Evolutionary conservation across 2,888 invertebrate species (phyloP), one percentile per base, ranked within the genome.

Genomic region (Dynastes tityus): DNA sequence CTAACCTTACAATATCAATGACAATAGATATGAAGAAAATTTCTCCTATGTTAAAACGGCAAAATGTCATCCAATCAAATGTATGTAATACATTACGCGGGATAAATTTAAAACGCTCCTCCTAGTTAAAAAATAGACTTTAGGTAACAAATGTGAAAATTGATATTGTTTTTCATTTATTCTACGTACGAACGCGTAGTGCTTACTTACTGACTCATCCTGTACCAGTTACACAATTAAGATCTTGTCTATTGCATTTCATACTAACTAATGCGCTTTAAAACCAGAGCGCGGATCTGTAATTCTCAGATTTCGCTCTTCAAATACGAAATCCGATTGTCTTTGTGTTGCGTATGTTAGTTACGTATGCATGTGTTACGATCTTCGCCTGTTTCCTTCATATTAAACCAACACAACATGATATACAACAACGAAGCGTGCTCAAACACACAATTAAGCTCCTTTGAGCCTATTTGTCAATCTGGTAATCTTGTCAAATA

Each of bases 401-500:
- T 68, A 68, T 68, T 13, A n/a, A 40, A 74, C 27, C 16, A 55
- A 40, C 51, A 16, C 13, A 74, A 74, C 40, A 45, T 8, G 45
- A 73, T 53, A 78, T 76, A 58, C 53, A 68, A 73, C 73, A 67
- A 70, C 78, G 68, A 45, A 73, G 67, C 79, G 80, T 82, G 83
- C 84, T 84, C 84, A 84, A 85, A 86, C 86, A 86, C 84, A 85
- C 85, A 86, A 87, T 87, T 87, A 87, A 87, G 86, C 83, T 84
- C 84, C 84, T 85, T 85, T 86, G 85, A 87, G 87, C 88, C 87
- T 87, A 87, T 87, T 87, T 87, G 87, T 87, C 88, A 87, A 87
- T 88, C 87, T 85, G 83, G 86, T 88, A 87, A 88, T 87, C 87
- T 87, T 86, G 87, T 88, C 88, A 87, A 86, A 87, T 85, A 85